These are phyloP conservation scores for Donacobius atricapilla DNA, from an alignment of 2,113 vertebrate species.

Conservation along the genomic window DNA sequence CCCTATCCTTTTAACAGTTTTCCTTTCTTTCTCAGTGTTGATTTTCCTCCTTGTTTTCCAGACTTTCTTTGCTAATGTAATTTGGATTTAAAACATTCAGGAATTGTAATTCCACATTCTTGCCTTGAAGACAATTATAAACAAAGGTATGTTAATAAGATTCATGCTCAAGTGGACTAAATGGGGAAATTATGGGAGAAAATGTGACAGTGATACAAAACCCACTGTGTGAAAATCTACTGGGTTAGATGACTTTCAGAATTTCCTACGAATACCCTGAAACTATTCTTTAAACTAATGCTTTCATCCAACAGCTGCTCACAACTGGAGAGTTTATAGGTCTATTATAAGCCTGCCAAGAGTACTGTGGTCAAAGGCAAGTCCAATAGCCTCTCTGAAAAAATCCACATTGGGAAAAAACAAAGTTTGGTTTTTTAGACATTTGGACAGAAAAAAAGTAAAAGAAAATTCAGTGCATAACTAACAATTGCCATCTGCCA, in stretches of 20 bases:
- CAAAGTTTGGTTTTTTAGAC: neutral
- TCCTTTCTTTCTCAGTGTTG: neutral
- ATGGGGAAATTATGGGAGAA: neutral
- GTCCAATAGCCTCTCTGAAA: neutral
- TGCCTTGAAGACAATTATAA: slow-evolving; percentile 27
- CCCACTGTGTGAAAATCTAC: neutral
- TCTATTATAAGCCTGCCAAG: slow-evolving; percentile 43
- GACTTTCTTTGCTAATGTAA: neutral
- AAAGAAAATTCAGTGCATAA: neutral
- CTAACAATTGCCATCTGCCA: neutral
- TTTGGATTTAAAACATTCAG: slow-evolving; percentile 11
- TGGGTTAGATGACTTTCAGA: neutral
- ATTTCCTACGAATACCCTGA: slow-evolving; percentile 2
- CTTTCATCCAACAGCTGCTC: slow-evolving; percentile 24
- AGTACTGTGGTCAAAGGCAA: slow-evolving; percentile 29
- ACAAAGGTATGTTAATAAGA: slow-evolving; percentile 7
- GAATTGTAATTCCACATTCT: neutral
- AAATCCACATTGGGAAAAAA: slow-evolving; percentile 19
- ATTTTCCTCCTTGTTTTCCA: neutral
- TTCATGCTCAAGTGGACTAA: neutral
- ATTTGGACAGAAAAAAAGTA: neutral
- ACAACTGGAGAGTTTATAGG: slow-evolving; percentile 32
- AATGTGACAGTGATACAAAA: neutral
- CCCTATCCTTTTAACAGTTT: neutral
- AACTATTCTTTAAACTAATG: neutral